Evolutionary conservation across 2,797 vertebrate genomes (phyloP), one percentile per base, ranked within the genome.

Genomic region (Urosaurus nigricauda): DNA sequence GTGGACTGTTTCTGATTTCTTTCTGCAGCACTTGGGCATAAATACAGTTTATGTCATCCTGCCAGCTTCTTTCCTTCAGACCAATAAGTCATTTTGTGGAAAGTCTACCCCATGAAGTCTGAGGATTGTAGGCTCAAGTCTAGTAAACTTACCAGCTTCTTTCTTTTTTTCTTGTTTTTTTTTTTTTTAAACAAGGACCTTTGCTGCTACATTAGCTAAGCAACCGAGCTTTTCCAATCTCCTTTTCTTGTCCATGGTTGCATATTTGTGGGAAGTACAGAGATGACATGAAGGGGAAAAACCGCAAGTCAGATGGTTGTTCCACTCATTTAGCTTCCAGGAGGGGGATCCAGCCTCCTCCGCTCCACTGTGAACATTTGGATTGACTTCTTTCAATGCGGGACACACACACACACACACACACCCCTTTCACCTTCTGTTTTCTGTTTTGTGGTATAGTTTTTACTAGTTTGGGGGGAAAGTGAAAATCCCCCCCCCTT

Each of bases 231-330:
- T 83, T 47, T 70, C 43, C 82, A 90, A 81, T 89, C 83, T 53
- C 92, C 87, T 78, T 75, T 83, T 90, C 82, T 12, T 88, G 77
- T 75, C 79, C 47, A 84, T 84, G 40, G 85, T 84, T 92, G 91
- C 92, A 84, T 93, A 89, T 92, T 91, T 95, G 93, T 94, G 92
- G 91, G 86, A 74, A 87, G 85, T 56, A 11, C 87, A 35, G 87
- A 29, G 93, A 85, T 80, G 78, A 63, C 88, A 63, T 40, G 84
- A 85, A 87, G 5, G 5, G 85, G 84, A 87, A 89, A 92, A 92
- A 91, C 83, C 91, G 21, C 89, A 29, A 89, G 86, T 92, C 87
- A 91, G 63, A 21, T 37, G 91, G 60, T 82, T 58, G 82, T 84
- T 85, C 78, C 60, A 75, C 40, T 63, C 68, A 83, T 79, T 90